These are phyloP conservation scores for Archips xylosteana DNA, from an alignment of 2,888 invertebrate species.

Conservation along the genomic window DNA sequence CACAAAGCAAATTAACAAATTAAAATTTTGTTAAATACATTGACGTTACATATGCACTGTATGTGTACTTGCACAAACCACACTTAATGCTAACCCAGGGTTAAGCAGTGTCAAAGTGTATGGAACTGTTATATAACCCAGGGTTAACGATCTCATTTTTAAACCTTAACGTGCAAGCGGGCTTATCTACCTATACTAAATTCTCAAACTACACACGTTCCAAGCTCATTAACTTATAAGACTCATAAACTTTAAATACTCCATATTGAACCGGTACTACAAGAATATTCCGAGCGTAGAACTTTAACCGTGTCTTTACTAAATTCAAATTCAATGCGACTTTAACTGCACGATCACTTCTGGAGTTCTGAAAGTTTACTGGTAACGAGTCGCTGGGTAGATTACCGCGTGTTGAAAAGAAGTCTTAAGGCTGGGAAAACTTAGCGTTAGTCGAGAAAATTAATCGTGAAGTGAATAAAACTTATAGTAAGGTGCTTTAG, in stretches of 20 bases:
- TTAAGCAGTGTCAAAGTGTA: too few species aligned
- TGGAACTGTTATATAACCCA: too few species aligned
- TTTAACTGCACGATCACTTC: slow-evolving; percentile 3
- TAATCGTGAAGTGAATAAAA: too few species aligned
- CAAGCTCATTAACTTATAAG: background rate
- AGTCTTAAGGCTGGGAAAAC: background rate
- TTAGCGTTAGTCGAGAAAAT: background rate
- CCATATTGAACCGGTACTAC: slow-evolving; percentile 3
- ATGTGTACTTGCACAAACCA: too few species aligned
- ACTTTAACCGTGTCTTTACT: slow-evolving; percentile 2
- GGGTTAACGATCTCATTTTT: too few species aligned
- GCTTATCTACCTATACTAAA: background rate
- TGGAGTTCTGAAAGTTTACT: background rate
- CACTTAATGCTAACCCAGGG: too few species aligned
- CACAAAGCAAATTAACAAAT: too few species aligned
- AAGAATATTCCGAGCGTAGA: slow-evolving; percentile 6
- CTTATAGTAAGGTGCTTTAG: too few species aligned
- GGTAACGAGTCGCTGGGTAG: background rate
- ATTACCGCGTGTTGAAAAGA: background rate
- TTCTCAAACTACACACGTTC: background rate
- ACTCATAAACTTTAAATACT: slow-evolving; percentile 2
- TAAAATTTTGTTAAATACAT: too few species aligned
- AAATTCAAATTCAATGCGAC: slow-evolving; percentile 23
- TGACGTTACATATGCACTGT: too few species aligned
- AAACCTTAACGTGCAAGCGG: too few species aligned